Percentiles rank a stretch among this genome's conserved stretches.
Conservation (phyloP, 2,113 vertebrate species). For the Mormoops blainvillei region DNA sequence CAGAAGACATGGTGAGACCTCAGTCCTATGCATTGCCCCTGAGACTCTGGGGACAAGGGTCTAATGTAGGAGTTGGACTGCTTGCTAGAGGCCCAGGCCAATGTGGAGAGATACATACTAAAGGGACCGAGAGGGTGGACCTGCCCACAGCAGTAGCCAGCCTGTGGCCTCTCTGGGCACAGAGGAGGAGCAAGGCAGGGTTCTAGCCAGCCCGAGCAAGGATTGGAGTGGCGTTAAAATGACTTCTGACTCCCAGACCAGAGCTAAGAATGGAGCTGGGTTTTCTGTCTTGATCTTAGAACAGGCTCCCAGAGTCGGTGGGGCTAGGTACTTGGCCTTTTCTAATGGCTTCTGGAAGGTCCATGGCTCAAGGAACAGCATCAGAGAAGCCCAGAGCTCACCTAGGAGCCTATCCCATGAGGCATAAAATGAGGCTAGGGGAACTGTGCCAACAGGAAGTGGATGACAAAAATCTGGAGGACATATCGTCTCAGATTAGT, state of each 20-base stretch:
- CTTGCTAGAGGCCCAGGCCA: neutral
- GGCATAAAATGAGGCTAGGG: neutral
- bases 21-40: neutral
- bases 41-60: neutral
- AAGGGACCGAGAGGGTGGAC: neutral
- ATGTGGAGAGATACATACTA: neutral
- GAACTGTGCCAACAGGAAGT: neutral
- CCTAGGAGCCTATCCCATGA: neutral
- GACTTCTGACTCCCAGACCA: neutral
- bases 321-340: neutral
- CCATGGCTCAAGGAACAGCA: neutral
- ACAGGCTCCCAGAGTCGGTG: neutral
- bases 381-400: neutral
- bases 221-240: neutral
- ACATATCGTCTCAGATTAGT: neutral
- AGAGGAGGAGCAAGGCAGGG: too few relatives aligned
- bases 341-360: neutral
- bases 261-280: neutral
- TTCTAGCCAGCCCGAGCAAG: neutral
- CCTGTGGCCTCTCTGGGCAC: neutral
- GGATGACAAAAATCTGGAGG: neutral
- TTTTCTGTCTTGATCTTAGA: neutral
- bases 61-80: neutral
- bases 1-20: too few relatives aligned
- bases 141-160: accelerated